These are phyloP conservation scores for Agriopis aurantiaria DNA, from an alignment of 2,888 invertebrate species.

Conservation along the genomic window DNA sequence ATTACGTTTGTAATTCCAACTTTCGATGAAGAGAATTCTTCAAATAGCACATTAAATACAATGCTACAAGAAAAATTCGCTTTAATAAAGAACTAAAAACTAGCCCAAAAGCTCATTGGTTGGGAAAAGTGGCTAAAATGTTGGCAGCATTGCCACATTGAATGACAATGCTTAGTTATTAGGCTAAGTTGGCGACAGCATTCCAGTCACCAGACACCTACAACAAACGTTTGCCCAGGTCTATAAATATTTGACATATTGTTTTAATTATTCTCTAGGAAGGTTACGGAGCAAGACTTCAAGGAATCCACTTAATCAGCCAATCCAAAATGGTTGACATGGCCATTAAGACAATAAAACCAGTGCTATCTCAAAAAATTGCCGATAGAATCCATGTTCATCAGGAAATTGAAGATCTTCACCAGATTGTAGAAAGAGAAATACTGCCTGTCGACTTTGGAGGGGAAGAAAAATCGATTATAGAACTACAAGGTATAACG, in stretches of 20 bases:
- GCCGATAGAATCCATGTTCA: constrained; percentile 51
- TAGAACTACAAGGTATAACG: constrained; percentile 49
- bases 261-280: constrained; percentile 46
- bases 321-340: constrained; percentile 59
- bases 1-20: too few species aligned
- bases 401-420: constrained; percentile 48
- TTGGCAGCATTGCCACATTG: too few species aligned
- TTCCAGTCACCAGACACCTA: too few species aligned
- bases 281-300: constrained; percentile 57
- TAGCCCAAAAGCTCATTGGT: too few species aligned
- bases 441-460: constrained; percentile 58
- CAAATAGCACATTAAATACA: too few species aligned
- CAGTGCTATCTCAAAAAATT: constrained; percentile 58
- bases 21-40: too few species aligned
- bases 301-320: constrained; percentile 56
- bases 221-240: too few species aligned
- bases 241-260: not conserved
- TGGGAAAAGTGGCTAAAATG: too few species aligned
- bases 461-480: constrained; percentile 52
- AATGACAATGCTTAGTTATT: too few species aligned
- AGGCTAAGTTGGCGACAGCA: too few species aligned
- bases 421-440: constrained; percentile 50
- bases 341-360: constrained; percentile 55
- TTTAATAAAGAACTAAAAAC: too few species aligned
- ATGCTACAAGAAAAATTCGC: too few species aligned